phyloP scores from a whole-genome alignment of 2,888 invertebrate genomes.

The Andrena trimmerana region DNA sequence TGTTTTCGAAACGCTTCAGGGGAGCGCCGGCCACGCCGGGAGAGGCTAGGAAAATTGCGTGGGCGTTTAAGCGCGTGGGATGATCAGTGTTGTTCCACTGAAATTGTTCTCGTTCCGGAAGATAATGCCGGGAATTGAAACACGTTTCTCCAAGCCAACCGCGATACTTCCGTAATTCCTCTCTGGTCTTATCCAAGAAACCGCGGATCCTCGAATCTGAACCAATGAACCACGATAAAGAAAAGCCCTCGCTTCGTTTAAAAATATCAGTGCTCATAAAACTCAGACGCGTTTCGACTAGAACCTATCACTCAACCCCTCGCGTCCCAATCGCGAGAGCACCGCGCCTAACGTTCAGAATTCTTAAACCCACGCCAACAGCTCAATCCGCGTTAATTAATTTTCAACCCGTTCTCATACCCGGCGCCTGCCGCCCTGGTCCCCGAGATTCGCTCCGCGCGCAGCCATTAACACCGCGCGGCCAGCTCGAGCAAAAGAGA shows the following conservation, averaged over 20 bases:
- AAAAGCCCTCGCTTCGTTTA: too few species aligned
- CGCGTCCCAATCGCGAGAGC: background rate
- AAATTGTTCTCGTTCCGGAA: background rate
- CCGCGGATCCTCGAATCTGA: too few species aligned
- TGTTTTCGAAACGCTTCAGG: constrained; percentile 1
- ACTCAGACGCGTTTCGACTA: too few species aligned
- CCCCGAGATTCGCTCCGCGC: background rate
- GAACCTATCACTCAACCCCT: background rate
- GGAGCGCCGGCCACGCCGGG: background rate
- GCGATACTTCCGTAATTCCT: background rate
- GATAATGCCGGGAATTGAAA: too few species aligned
- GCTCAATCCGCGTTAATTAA: constrained; percentile 5
- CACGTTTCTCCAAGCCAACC: background rate
- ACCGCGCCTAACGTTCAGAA: background rate
- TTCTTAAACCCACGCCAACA: background rate
- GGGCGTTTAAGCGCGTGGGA: background rate
- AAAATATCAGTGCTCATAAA: too few species aligned
- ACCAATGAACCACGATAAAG: too few species aligned
- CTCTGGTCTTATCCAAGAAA: too few species aligned
- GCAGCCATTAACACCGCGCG: constrained; percentile 32
- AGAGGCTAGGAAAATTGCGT: background rate
- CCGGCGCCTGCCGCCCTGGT: background rate
- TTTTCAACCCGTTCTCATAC: background rate
- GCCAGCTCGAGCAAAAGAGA: constrained; percentile 11
- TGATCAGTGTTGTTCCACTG: constrained; percentile 9